Evolutionary conservation across 2,797 vertebrate genomes (phyloP).

Genomic region (Leuciscus waleckii): DNA sequence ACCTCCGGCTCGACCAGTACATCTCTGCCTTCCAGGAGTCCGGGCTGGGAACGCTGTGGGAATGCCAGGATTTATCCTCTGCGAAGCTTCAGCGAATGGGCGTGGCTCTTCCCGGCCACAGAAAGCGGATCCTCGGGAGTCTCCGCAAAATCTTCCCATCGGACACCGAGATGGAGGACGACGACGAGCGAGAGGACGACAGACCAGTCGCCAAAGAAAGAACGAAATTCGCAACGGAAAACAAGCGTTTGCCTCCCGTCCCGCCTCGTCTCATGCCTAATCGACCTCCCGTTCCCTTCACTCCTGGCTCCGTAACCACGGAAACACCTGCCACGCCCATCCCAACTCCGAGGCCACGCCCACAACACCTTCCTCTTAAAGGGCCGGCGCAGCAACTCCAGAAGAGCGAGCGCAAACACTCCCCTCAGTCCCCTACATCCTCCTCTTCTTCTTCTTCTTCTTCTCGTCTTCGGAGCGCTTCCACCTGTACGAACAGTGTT

Average conservation of each 20-base stretch:
- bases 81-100: conserved; percentile 82
- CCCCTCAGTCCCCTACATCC: conserved; percentile 47
- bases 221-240: conserved; percentile 75
- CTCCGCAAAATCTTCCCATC: conserved; percentile 72
- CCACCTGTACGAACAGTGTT: conserved; percentile 60
- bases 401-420: conserved; percentile 41
- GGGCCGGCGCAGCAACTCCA: conserved; percentile 17
- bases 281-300: conserved; percentile 83
- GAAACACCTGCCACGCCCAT: conserved; percentile 4
- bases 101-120: conserved; percentile 86
- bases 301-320: conserved; percentile 31
- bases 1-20: conserved; percentile 90
- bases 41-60: conserved; percentile 72
- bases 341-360: conserved; percentile 51
- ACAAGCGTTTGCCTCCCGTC: conserved; percentile 78
- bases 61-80: conserved; percentile 80
- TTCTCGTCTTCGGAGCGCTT: conserved; percentile 39
- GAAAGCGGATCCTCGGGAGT: conserved; percentile 88
- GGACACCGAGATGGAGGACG: conserved; percentile 41
- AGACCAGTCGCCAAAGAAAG: conserved; percentile 85
- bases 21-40: conserved; percentile 74
- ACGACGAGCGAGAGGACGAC: conserved; percentile 49
- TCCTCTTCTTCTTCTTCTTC: conserved; percentile 29
- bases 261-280: conserved; percentile 84
- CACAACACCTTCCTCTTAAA: conserved; percentile 62